Conservation (phyloP, 2,113 vertebrate genomes). For the Ailuropoda melanoleuca region DNA sequence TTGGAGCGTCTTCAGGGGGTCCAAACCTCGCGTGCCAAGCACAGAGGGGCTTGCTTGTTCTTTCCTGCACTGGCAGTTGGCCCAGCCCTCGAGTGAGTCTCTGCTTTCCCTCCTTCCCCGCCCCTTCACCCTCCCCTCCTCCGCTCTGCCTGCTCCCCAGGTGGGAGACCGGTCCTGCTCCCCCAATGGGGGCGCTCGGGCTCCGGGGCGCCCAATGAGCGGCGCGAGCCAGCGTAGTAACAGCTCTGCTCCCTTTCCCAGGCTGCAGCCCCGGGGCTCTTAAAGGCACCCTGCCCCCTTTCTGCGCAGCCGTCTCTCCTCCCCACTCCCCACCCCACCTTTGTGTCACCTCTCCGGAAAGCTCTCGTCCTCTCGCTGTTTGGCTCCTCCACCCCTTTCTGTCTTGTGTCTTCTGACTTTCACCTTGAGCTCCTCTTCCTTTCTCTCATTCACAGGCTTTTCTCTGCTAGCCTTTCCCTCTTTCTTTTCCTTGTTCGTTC, state of each 20-base stretch:
- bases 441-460: background rate
- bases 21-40: background rate
- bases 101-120: background rate
- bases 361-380: background rate
- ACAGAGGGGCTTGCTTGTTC: too few species aligned
- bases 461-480: background rate
- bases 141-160: rapidly evolving
- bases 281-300: background rate
- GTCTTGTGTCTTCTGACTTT: background rate
- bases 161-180: background rate
- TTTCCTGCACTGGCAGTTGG: background rate
- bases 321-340: too few species aligned
- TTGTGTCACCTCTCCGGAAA: background rate
- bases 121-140: background rate
- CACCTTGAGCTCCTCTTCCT: background rate
- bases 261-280: background rate
- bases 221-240: rapidly evolving
- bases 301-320: background rate
- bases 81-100: background rate
- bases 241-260: background rate
- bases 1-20: background rate
- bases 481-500: background rate
- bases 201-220: background rate
- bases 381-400: background rate
- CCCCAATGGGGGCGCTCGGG: background rate